These are phyloP conservation scores for Leptarthrus brevirostris DNA, from an alignment of 2,888 invertebrate species.

Conservation along the genomic window DNA sequence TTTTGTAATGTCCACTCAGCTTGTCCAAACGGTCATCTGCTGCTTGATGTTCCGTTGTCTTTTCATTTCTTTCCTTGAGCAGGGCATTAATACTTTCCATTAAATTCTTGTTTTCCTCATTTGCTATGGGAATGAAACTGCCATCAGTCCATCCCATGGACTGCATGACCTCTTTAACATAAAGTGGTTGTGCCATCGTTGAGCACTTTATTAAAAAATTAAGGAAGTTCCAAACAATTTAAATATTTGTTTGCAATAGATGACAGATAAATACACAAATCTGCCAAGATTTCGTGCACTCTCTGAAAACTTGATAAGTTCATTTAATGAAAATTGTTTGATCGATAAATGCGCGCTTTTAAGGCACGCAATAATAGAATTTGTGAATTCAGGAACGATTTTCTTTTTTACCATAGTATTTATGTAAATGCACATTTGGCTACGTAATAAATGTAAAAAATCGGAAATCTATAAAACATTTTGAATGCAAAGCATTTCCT, in stretches of 20 bases:
- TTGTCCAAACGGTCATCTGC: conserved; percentile 66
- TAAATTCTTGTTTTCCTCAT: conserved; percentile 73
- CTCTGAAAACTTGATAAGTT: conserved; percentile 16
- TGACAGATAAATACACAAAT: neutral
- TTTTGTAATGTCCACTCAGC: conserved; percentile 68
- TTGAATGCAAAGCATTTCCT: too few species aligned
- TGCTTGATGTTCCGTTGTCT: conserved; percentile 67
- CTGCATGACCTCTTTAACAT: conserved; percentile 73
- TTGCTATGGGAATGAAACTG: conserved; percentile 83
- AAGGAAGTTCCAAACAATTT: conserved; percentile 7
- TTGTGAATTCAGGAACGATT: too few species aligned
- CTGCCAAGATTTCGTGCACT: neutral
- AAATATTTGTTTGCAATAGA: neutral
- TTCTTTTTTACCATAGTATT: too few species aligned
- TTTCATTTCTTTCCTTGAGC: conserved; percentile 68
- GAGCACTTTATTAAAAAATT: neutral
- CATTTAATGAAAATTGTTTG: neutral
- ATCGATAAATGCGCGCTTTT: too few species aligned
- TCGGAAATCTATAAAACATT: too few species aligned
- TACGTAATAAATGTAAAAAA: too few species aligned
- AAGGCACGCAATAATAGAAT: too few species aligned
- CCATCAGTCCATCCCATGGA: conserved; percentile 82
- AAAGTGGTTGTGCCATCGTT: conserved; percentile 50
- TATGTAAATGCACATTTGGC: too few species aligned
- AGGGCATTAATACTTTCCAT: conserved; percentile 67